phyloP scores from a whole-genome alignment of 2,113 vertebrate species.

The Cranoglanis bouderius region DNA sequence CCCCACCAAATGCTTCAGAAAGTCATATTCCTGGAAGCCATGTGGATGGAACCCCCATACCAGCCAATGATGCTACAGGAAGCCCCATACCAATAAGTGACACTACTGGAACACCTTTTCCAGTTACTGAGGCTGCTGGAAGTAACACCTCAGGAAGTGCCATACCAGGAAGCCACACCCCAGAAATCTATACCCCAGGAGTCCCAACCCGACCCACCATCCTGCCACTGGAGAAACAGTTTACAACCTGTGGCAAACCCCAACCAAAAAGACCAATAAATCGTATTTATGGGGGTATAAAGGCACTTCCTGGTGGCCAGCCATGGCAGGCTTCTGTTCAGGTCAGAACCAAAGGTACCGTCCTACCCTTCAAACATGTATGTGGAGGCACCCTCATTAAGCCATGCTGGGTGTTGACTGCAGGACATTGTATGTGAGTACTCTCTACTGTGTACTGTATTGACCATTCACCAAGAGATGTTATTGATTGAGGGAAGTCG shows the following conservation, averaged over 20 bases:
- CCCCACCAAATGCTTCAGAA: background rate
- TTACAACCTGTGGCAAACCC: conserved; percentile 78
- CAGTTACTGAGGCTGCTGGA: background rate
- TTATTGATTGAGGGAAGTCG: background rate
- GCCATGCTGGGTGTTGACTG: conserved; percentile 92
- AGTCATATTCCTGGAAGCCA: background rate
- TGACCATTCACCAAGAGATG: background rate
- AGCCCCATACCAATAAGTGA: background rate
- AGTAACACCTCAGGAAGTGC: background rate
- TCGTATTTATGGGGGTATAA: conserved; percentile 85
- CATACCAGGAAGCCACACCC: background rate
- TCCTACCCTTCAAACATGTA: conserved; percentile 61
- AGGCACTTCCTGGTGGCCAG: conserved; percentile 80
- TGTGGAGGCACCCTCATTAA: conserved; percentile 88
- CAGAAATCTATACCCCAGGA: conserved; percentile 1
- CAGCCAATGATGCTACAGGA: background rate
- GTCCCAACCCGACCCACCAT: background rate
- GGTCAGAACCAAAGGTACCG: conserved; percentile 52
- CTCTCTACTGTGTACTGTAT: background rate
- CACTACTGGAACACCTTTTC: background rate
- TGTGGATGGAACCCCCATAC: background rate
- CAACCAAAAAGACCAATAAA: conserved; percentile 65
- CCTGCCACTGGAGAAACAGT: conserved; percentile 46
- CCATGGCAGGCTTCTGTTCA: conserved; percentile 94
- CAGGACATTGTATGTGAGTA: conserved; percentile 89